phyloP scores from a whole-genome alignment of 2,113 vertebrate species.

The Pimephales promelas region DNA sequence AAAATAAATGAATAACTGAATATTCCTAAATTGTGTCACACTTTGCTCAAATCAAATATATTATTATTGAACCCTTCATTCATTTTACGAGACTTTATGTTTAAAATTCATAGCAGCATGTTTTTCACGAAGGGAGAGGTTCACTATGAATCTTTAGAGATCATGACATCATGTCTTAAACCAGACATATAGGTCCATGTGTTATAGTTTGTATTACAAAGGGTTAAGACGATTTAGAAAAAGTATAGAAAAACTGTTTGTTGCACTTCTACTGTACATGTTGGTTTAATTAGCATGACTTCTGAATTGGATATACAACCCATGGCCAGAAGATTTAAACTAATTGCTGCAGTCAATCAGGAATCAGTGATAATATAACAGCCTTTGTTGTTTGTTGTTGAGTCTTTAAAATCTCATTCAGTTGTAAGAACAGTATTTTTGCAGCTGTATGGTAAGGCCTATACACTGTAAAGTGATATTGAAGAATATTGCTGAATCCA shows the following conservation, averaged over 20 bases:
- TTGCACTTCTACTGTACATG: not conserved
- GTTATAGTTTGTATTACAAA: not conserved
- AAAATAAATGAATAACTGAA: conserved; percentile 60
- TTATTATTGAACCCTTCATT: not conserved
- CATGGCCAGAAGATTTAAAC: not conserved
- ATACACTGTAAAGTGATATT: no score
- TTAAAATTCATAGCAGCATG: not conserved
- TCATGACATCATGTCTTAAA: not conserved
- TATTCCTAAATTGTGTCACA: not conserved
- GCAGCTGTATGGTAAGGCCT: not conserved
- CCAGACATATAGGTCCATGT: not conserved
- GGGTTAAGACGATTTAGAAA: not conserved
- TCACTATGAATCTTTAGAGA: not conserved
- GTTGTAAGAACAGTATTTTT: not conserved
- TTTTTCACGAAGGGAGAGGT: not conserved
- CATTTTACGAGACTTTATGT: not conserved
- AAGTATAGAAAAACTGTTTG: not conserved
- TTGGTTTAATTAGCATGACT: not conserved
- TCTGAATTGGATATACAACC: not conserved
- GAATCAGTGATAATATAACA: not conserved
- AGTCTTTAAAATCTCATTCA: not conserved
- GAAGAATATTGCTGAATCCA: not conserved
- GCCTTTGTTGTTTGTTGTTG: not conserved
- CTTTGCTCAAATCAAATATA: not conserved
- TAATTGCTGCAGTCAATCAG: not conserved